These are phyloP conservation scores for Artibeus jamaicensis DNA, from an alignment of 2,797 vertebrate genomes.

Conservation along the genomic window DNA sequence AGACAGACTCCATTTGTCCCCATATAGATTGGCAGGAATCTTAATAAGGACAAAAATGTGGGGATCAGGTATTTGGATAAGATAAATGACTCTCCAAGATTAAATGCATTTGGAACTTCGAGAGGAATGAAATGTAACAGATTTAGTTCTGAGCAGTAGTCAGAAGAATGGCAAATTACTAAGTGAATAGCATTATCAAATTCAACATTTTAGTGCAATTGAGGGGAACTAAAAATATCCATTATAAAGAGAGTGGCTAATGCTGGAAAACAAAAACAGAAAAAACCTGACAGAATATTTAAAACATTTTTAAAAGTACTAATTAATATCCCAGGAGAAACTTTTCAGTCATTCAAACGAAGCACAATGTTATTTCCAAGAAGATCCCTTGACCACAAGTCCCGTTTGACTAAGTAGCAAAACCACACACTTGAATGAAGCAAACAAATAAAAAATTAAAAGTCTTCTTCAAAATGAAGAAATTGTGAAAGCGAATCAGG, in stretches of 20 bases:
- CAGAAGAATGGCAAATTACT: slow-evolving; percentile 36
- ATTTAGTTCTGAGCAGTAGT: neutral
- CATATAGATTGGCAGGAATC: neutral
- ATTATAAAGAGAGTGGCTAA: neutral
- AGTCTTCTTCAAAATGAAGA: neutral
- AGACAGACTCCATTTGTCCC: neutral
- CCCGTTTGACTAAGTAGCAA: neutral
- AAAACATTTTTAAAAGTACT: neutral
- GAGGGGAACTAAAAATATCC: neutral
- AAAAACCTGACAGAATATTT: neutral
- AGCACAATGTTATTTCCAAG: slow-evolving; percentile 12
- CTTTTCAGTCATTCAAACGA: slow-evolving; percentile 3
- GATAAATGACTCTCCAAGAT: slow-evolving; percentile 3
- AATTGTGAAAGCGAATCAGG: neutral
- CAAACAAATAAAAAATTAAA: neutral
- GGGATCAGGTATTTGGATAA: neutral
- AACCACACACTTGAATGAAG: neutral
- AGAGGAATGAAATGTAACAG: neutral
- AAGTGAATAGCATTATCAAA: neutral
- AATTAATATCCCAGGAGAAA: neutral
- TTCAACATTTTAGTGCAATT: slow-evolving; percentile 15
- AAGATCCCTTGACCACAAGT: slow-evolving; percentile 11
- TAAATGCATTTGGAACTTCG: slow-evolving; percentile 37
- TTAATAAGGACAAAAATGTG: slow-evolving; percentile 32
- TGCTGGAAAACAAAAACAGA: neutral